Evolutionary conservation across 92 coral and sea anemone genomes (phyloP), one percentile per base, ranked within the genome.

Genomic region (Chrysogorgia sp.): DNA sequence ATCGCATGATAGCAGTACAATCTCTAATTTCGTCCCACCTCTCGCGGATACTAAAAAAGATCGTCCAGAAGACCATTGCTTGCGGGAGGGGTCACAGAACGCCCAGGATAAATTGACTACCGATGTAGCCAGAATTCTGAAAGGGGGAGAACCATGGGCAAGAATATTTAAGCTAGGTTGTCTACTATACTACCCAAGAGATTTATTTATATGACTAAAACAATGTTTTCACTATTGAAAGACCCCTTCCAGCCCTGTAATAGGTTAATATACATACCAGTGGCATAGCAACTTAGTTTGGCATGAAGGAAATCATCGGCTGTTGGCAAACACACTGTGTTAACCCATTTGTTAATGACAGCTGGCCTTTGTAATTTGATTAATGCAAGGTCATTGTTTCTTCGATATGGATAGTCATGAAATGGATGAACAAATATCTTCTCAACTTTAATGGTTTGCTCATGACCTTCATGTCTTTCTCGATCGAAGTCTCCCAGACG

Each of bases 371-470:
- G 40, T 22, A 83, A 75, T 32, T 83, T 83, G 10, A 83, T 48
- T 10, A 84, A 26, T 1, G 88, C 88, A 20, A 84, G 56, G 19
- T 84, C 88, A 47, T 84, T 70, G 65, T 82, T 84, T 29, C 76
- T 48, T 28, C 28, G 7, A 0, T 30, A 25, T 9, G 81, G 84
- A 10, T 32, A n/a, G 15, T 79, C 55, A 20, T 79, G 82, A 8
- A 10, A 22, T 22, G 67, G 84, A 55, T 84, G 88, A 10, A 21
- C 10, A 24, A 84, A 29, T 3, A 79, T 63, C 33, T 55, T 65
- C 30, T 30, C 87, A 0, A 83, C 78, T 10, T 50, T 64, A 24
- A 83, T 75, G 21, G 53, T 71, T 41, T 83, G 87, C 32, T 83
- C 87, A 13, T 58, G 64, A 2, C 64, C 64, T 71, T 71, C 78